Base-by-base conservation (phyloP, 23 tunicate genomes). In the Styela clava region DNA sequence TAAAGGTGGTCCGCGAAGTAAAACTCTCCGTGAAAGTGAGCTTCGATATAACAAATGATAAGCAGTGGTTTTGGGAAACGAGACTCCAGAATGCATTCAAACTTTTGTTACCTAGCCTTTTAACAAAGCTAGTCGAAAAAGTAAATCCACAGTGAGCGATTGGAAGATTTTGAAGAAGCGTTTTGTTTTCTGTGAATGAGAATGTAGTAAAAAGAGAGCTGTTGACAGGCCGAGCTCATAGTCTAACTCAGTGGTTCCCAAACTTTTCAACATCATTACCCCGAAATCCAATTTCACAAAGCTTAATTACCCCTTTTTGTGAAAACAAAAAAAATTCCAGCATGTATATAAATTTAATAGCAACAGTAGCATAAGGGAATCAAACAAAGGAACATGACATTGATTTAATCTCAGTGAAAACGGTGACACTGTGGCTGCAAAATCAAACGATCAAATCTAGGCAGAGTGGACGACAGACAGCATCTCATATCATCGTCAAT, bases 401-500 rank as follows among this genome's bases (percentile, higher is more conserved):
- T n/a, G n/a, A n/a, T n/a, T 56, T 56, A 56, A 18, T 56, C n/a
- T 65, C 70, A 65, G 18, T 25, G 79, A 27, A 68, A 83, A 83
- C 79, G 86, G 18, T 83, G 79, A 72, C 33, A 72, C 79, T 83
- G 86, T 35, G 70, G 63, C 56, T 70, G 35, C 12, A 79, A 34
- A 37, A 83, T 52, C 61, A 83, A 83, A 35, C 68, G 79, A 9
- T 71, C 86, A 83, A 83, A 83, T 56, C 86, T 83, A 44, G 69
- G 69, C 79, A 24, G 44, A 83, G 69, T 83, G 86, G 33, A 83
- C 37, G 79, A 83, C 2, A 83, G 79, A 72, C 79, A 71, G 24
- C 79, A 83, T 83, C 86, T 51, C 79, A 83, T 72, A 28, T 83
- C 86, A 83, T 73, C 20, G 61, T 71, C 68, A 83, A 83, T 71